Evolutionary conservation across 2,888 invertebrate species (phyloP), one percentile per base, ranked within the genome.

Genomic region (Nephrotoma appendiculata): DNA sequence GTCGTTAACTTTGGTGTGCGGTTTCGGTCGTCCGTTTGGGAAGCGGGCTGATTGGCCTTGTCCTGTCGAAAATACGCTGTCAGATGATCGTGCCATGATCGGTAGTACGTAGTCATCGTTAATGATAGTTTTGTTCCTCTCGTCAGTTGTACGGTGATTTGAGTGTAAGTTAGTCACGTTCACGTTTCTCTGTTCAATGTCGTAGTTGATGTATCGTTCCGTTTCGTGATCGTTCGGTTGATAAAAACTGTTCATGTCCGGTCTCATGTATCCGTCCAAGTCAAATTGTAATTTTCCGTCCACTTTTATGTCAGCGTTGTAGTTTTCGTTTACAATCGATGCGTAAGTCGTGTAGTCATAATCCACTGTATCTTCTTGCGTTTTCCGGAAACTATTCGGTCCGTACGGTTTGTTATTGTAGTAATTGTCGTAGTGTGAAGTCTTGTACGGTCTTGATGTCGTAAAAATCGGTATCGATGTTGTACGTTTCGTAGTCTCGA

Each of bases 31-130:
- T 48, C 7, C 31, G 84, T 86, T 52, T 42, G 15, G 85, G 42
- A 85, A 71, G 41, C 84, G 84, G n/a, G n/a, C 71, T 0, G 71
- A 71, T 71, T 71, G 19, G 6, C 2, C 3, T 31, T 71, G 71
- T 71, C 19, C 31, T 5, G 71, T 71, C 9, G 71, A 71, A 71
- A 71, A 71, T 31, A 31, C 31, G 31, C 31, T 71, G 31, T 71
- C 71, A 0, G 44, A n/a, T 11, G 43, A 44, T 44, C 44, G 44
- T 44, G 85, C 44, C 43, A 85, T 85, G 19, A 85, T 88, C 6
- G 91, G 90, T 85, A 91, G 86, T 12, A 91, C 91, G 87, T 90
- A 91, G 87, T 91, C 90, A 87, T 91, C 91, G 87, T 90, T 86
- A n/a, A 83, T 86, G 15, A 31, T 41, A 2, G 15, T 12, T 11